phyloP scores from a whole-genome alignment of 2,888 invertebrate species.

The Acrobeloides nanus region DNA sequence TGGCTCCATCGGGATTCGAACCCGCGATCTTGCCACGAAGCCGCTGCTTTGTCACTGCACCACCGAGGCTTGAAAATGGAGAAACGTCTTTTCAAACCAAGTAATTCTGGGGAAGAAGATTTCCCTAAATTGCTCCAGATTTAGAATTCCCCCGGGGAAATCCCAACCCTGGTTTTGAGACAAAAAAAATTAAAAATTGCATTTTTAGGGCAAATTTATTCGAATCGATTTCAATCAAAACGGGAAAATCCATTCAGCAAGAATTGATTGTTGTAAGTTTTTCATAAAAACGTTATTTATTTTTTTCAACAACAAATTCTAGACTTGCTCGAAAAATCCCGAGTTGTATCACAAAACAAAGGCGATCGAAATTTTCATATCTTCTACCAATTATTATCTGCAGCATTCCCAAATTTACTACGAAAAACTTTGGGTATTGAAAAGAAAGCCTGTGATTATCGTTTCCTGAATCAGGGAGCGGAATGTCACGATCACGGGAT shows the following conservation, averaged over 20 bases:
- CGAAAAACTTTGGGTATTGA: constrained; percentile 14
- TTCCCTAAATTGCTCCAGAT: background rate
- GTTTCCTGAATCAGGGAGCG: constrained; percentile 33
- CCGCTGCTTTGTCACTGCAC: too few species aligned
- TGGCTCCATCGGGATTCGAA: too few species aligned
- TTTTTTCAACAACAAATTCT: too few species aligned
- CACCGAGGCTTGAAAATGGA: too few species aligned
- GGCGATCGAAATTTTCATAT: constrained; percentile 66
- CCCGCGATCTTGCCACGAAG: too few species aligned
- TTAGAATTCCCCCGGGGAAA: too few species aligned
- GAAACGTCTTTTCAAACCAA: too few species aligned
- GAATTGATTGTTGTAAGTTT: constrained; percentile 49
- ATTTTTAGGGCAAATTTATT: constrained; percentile 49
- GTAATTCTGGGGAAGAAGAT: too few species aligned
- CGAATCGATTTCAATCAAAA: constrained; percentile 41
- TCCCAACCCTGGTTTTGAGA: too few species aligned
- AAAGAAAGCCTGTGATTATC: constrained; percentile 18
- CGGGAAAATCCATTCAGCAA: constrained; percentile 36
- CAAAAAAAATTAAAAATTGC: too few species aligned
- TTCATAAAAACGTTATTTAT: too few species aligned
- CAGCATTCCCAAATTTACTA: constrained; percentile 20
- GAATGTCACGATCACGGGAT: constrained; percentile 18
- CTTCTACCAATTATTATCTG: constrained; percentile 63
- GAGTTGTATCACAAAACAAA: constrained; percentile 63
- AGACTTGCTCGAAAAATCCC: constrained; percentile 57